Base-by-base conservation (phyloP, 2,797 vertebrate genomes). In the Etheostoma nigrum region DNA sequence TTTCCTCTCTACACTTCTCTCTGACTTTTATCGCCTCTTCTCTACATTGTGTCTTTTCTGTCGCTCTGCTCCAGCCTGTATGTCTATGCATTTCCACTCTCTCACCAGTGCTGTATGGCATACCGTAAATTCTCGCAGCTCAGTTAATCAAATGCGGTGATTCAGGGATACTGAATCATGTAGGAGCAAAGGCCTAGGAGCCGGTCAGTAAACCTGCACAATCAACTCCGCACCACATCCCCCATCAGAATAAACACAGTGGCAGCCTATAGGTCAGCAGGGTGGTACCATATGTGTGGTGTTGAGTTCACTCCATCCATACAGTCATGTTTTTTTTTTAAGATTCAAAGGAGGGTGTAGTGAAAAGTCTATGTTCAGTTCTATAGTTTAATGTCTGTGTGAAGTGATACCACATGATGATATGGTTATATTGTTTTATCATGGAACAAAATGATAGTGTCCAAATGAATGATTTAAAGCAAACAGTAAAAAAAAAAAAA, bases 111-210 rank as follows among this genome's bases (percentile, higher is more conserved):
- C 74, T 6, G 33, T 64, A 67, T 76, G 60, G 83, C 53, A 84
- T 65, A 62, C 65, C 36, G 66, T 87, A 85, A 87, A 88, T 88
- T 79, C 30, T 63, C 0, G 33, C 48, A 67, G 78, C 48, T 64
- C 81, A 60, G 82, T 93, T 89, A 81, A 90, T 92, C 88, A 91
- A 77, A 87, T 76, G 85, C 80, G 59, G 82, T 8, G 27, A 64
- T 68, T 83, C 72, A 15, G 62, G 54, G 60, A 74, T 65, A 69
- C 36, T 84, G 77, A 84, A 86, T 88, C 84, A 89, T 36, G 62
- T 33, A 5, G 65, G 75, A 67, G 76, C 83, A 88, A 71, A 88
- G 82, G 80, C 81, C 78, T 45, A 48, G 45, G 49, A 84, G 78
- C 30, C 18, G 25, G 77, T 76, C 69, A 80, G 82, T 77, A 66